Conservation (phyloP, 2,888 invertebrate genomes). For the Tipula unca region DNA sequence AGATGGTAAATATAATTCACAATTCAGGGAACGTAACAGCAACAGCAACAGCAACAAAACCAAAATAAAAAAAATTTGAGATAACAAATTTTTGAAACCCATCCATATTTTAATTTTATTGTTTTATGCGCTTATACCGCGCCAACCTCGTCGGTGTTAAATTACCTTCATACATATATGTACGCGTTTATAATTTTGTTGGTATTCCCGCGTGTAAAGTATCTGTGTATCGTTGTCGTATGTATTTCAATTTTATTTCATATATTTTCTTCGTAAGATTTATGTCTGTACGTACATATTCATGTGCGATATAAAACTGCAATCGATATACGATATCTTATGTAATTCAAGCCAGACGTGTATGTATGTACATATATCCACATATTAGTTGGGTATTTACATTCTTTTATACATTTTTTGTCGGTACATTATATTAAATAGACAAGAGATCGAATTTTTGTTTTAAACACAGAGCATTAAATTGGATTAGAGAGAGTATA, state of each 20-base stretch:
- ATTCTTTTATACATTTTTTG: neutral
- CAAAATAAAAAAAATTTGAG: neutral
- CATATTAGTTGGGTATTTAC: neutral
- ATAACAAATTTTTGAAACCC: neutral
- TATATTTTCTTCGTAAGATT: neutral
- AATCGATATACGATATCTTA: neutral
- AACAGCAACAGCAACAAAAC: neutral
- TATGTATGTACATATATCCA: neutral
- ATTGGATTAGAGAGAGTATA: neutral
- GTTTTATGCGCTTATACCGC: neutral
- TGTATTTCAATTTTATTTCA: neutral
- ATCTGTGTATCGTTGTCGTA: neutral
- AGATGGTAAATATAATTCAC: neutral
- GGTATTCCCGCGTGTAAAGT: neutral
- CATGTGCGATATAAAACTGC: neutral
- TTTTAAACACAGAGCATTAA: neutral
- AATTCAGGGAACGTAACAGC: neutral
- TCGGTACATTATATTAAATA: neutral
- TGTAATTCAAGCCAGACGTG: neutral
- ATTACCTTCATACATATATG: neutral
- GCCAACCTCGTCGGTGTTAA: neutral
- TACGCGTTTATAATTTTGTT: neutral
- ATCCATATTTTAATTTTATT: neutral
- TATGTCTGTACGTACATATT: neutral
- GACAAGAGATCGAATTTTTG: neutral